Evolutionary conservation across 2,797 vertebrate species (phyloP), one percentile per base, ranked within the genome.

Genomic region (Betta splendens): DNA sequence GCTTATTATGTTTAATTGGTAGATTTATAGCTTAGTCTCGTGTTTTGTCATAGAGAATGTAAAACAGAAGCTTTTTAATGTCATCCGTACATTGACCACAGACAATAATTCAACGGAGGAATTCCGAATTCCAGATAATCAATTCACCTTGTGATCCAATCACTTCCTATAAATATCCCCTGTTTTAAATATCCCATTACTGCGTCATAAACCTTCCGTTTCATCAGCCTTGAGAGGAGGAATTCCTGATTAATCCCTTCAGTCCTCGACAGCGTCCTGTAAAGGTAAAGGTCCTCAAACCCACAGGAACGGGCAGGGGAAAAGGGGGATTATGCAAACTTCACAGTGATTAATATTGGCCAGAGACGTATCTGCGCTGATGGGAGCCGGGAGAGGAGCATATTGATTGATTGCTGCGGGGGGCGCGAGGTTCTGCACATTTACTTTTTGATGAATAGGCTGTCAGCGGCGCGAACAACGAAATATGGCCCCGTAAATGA

Each of bases 391-490:
- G 84, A 85, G 85, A 87, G 63, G 81, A 87, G 81, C 81, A 56
- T 85, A 85, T 85, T 92, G 92, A 93, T 92, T 92, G 91, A 93
- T 93, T 91, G 89, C 90, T 77, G 83, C 70, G 76, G 80, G 81
- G 83, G 88, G 80, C 64, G 57, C 77, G 69, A 80, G 83, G 90
- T 91, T 92, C 87, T 76, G 84, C 88, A 86, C 82, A 77, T 86
- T 91, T 89, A 78, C 88, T 81, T 86, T 89, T 87, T 93, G 91
- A 93, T 92, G 87, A 93, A 93, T 92, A 86, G 90, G 89, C 90
- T 92, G 91, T 92, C 91, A 91, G 77, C 57, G 63, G 72, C 72
- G 85, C 84, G 81, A 90, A 91, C 81, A 87, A 89, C 88, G 86
- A 90, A 91, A 90, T 88, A 85, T 85, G 87, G 88, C 85, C 80